A percentile compares a stretch with the other conserved stretches of the same genome.
Conservation (phyloP, 2,113 vertebrate species). For the Pelecanus crispus region DNA sequence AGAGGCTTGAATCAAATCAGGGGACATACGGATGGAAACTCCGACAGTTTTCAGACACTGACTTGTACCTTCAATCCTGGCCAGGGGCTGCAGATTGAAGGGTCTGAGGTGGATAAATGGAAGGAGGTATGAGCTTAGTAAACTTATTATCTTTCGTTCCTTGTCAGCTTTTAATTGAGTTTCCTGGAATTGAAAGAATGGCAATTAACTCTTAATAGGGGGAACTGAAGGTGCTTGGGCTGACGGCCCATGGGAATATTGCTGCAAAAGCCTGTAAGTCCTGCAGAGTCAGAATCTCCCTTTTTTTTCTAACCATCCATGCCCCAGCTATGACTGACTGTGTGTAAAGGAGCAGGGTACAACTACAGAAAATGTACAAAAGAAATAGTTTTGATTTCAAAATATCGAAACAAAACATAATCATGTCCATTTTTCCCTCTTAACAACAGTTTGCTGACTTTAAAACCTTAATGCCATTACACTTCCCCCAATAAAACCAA, state of each 20-base stretch:
- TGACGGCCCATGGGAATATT: not conserved
- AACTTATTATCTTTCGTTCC: not conserved
- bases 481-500: not conserved
- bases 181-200: not conserved
- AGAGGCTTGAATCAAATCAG: not conserved
- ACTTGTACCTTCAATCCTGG: not conserved
- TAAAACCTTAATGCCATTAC: not conserved
- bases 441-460: not conserved
- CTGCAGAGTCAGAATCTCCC: not conserved
- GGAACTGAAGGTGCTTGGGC: not conserved
- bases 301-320: not conserved
- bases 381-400: not conserved
- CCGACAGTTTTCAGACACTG: not conserved
- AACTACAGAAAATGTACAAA: not conserved
- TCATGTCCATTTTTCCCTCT: not conserved
- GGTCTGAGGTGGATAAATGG: not conserved
- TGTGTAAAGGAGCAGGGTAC: not conserved
- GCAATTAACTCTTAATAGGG: not conserved
- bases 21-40: not conserved
- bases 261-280: not conserved
- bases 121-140: not conserved
- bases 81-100: not conserved
- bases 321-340: not conserved
- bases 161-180: not conserved
- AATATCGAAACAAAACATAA: not conserved